Evolutionary conservation across 2,888 invertebrate species (phyloP).

Genomic region (Rhagium mordax): DNA sequence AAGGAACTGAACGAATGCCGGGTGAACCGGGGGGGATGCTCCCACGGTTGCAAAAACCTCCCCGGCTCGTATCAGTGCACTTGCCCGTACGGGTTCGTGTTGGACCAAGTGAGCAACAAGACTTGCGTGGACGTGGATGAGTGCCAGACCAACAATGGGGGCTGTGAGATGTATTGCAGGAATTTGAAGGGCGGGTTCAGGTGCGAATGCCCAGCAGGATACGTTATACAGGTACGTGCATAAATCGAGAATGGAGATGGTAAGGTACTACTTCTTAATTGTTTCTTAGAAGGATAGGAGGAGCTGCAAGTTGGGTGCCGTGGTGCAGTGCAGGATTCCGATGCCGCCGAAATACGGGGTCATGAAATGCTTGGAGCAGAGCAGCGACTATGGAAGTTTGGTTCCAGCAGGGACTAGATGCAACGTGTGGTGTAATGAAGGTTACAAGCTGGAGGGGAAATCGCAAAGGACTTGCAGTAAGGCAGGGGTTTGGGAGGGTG

Average conservation of each 20-base stretch:
- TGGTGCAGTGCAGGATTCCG: slow-evolving; percentile 57
- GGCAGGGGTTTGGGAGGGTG: slow-evolving; percentile 71
- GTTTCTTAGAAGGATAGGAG: slow-evolving; percentile 46
- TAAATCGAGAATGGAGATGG: no score
- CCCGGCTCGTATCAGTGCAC: slow-evolving; percentile 72
- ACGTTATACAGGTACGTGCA: slow-evolving; percentile 55
- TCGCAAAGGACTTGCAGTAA: slow-evolving; percentile 71
- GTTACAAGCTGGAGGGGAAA: slow-evolving; percentile 73
- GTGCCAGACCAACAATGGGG: slow-evolving; percentile 65
- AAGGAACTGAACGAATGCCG: slow-evolving; percentile 75
- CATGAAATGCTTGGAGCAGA: slow-evolving; percentile 57
- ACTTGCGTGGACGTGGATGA: slow-evolving; percentile 69
- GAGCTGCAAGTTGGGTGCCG: slow-evolving; percentile 52
- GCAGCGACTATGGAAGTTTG: slow-evolving; percentile 47
- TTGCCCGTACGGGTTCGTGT: slow-evolving; percentile 69
- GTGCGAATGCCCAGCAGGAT: slow-evolving; percentile 72
- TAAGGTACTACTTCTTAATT: no score
- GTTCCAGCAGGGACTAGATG: slow-evolving; percentile 69
- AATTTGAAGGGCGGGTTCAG: slow-evolving; percentile 71
- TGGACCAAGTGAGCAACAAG: slow-evolving; percentile 60
- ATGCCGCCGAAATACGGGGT: slow-evolving; percentile 58
- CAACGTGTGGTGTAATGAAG: slow-evolving; percentile 71
- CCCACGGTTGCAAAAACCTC: slow-evolving; percentile 75
- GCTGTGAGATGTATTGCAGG: slow-evolving; percentile 71
- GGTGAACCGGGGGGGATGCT: slow-evolving; percentile 75